Base-by-base conservation (phyloP, 2,797 vertebrate species). In the Urocyon cinereoargenteus region DNA sequence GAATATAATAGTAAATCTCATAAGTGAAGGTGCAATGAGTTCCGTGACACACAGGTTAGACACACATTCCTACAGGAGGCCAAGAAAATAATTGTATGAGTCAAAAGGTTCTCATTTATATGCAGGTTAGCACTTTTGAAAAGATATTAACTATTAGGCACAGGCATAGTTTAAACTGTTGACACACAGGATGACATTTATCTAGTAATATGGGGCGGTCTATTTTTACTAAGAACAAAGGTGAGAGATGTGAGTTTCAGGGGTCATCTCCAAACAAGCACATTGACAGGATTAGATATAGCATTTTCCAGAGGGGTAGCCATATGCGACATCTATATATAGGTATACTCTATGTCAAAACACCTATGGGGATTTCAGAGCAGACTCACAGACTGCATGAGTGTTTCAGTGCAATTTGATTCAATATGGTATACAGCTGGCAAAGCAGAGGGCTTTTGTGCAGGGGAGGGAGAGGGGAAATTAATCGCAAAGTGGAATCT, bases 361-460 rank as follows among this genome's bases (percentile, higher is more conserved):
- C 94, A 96, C 96, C 59, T 84, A 53, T 28, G 28, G 45, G 90
- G 90, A 72, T 96, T 91, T 93, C 87, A 66, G 28, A 98, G 79
- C 62, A 78, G 73, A 89, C 53, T 90, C 31, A 82, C 49, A 0
- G 3, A 95, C 68, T 85, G 82, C 2, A 62, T 68, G 90, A 97
- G 26, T 55, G 19, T 85, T 98, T 98, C 96, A 93, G 73, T 94
- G 85, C 75, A 70, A 95, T 97, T 53, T 68, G 97, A 94, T 82
- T 96, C 92, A 98, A 95, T 97, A 86, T 95, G 92, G 96, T 96
- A 83, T 21, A 21, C 96, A 97, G 96, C 97, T 98, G 84, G 75
- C 6, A n/a, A 94, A 91, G 81, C 15, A 73, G 55, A 86, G 45
- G 24, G 10, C n/a, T 89, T 87, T 83, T 86, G 59, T 84, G n/a